These are phyloP conservation scores for Prolemur simus DNA, from an alignment of 2,113 vertebrate species.

Conservation along the genomic window DNA sequence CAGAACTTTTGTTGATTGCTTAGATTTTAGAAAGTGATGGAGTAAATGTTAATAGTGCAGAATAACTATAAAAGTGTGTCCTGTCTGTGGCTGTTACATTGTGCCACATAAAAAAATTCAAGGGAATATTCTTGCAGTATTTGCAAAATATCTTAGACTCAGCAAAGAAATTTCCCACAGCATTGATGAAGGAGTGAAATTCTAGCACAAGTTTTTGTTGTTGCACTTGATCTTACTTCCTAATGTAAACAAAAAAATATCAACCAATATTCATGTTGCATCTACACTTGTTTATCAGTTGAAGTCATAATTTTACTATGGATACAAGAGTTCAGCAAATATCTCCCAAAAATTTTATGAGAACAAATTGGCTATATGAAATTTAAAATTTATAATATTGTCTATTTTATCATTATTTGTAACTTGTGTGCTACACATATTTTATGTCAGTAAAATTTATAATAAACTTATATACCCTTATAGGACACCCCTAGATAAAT, in stretches of 20 bases:
- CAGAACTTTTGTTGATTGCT: neutral
- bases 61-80: neutral
- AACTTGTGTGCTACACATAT: neutral
- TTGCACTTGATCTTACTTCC: neutral
- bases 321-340: neutral
- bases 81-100: neutral
- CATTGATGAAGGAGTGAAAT: neutral
- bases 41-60: neutral
- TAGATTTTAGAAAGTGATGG: neutral
- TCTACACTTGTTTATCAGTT: neutral
- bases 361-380: neutral
- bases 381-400: neutral
- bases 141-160: neutral
- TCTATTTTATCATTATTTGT: neutral
- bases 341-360: neutral
- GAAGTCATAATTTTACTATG: neutral
- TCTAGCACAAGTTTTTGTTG: neutral
- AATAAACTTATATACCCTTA: neutral
- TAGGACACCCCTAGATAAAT: neutral
- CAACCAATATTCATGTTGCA: neutral
- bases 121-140: neutral
- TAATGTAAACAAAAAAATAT: neutral
- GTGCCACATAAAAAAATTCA: neutral
- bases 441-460: neutral
- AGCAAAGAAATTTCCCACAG: neutral